phyloP scores from a whole-genome alignment of 2,888 invertebrate genomes.

The Pseudoips prasinana region DNA sequence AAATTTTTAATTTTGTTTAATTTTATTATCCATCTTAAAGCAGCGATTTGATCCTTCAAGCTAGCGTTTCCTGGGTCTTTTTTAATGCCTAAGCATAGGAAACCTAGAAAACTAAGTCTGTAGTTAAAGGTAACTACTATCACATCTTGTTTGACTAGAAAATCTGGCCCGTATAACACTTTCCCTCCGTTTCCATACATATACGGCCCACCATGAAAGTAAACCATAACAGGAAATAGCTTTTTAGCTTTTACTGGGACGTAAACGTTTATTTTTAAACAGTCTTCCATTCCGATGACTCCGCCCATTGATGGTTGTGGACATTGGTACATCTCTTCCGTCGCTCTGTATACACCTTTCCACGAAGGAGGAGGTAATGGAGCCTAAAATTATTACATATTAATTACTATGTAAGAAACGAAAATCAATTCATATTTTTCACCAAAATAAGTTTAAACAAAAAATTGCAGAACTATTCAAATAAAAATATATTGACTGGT shows the following conservation, averaged over 20 bases:
- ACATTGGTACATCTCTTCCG: slow-evolving; percentile 56
- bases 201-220: slow-evolving; percentile 70
- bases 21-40: slow-evolving; percentile 61
- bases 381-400: slow-evolving; percentile 44
- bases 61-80: slow-evolving; percentile 65
- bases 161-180: slow-evolving; percentile 61
- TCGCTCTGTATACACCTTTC: slow-evolving; percentile 63
- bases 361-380: slow-evolving; percentile 65
- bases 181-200: slow-evolving; percentile 64
- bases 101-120: slow-evolving; percentile 56
- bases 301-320: slow-evolving; percentile 48
- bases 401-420: neutral
- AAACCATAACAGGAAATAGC: slow-evolving; percentile 68
- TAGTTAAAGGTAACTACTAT: slow-evolving; percentile 67
- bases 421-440: no score
- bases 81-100: slow-evolving; percentile 55
- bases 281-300: slow-evolving; percentile 60
- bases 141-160: slow-evolving; percentile 58
- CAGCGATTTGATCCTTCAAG: slow-evolving; percentile 60
- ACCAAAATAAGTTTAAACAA: no score
- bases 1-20: no score
- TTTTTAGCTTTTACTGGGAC: slow-evolving; percentile 45
- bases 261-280: slow-evolving; percentile 65
- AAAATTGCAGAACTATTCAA: no score
- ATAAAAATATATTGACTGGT: no score